Conservation (phyloP, 2,113 vertebrate genomes). For the Taurulus bubalis region DNA sequence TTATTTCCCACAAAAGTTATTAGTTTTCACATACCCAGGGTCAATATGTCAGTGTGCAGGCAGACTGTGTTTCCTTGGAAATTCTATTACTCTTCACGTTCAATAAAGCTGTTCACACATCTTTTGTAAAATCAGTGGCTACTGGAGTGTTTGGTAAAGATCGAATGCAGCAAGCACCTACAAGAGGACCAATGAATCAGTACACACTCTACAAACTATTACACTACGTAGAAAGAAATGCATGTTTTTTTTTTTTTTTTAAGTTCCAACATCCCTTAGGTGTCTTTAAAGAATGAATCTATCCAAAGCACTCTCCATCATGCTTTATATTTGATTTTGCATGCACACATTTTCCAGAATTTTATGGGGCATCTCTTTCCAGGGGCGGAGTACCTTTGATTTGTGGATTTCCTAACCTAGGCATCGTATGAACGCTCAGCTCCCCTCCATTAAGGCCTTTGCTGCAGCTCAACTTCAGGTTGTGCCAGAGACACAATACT, state of each 20-base stretch:
- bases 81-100: slow-evolving; percentile 33
- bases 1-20: slow-evolving; percentile 48
- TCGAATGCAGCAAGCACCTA: not conserved
- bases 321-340: slow-evolving; percentile 51
- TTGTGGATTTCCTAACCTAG: slow-evolving; percentile 66
- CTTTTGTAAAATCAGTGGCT: slow-evolving; percentile 6
- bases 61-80: slow-evolving; percentile 18
- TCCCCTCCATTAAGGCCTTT: slow-evolving; percentile 55
- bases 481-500: slow-evolving; percentile 78
- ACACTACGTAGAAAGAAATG: not conserved
- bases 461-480: slow-evolving; percentile 63
- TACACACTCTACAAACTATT: not conserved
- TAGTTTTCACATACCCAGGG: slow-evolving; percentile 34
- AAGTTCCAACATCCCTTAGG: slow-evolving; percentile 27
- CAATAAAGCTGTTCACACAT: slow-evolving; percentile 35
- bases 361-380: slow-evolving; percentile 66
- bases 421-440: slow-evolving; percentile 47
- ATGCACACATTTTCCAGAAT: slow-evolving; percentile 57
- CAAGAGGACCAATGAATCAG: not conserved
- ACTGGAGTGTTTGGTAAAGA: slow-evolving; percentile 5
- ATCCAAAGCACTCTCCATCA: slow-evolving; percentile 51
- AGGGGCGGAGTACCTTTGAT: slow-evolving; percentile 68
- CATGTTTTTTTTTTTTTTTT: slow-evolving; percentile 23
- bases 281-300: slow-evolving; percentile 33
- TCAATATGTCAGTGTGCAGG: slow-evolving; percentile 36